Evolutionary conservation across 2,888 invertebrate species (phyloP).

Genomic region (Linnaemya vulpina): DNA sequence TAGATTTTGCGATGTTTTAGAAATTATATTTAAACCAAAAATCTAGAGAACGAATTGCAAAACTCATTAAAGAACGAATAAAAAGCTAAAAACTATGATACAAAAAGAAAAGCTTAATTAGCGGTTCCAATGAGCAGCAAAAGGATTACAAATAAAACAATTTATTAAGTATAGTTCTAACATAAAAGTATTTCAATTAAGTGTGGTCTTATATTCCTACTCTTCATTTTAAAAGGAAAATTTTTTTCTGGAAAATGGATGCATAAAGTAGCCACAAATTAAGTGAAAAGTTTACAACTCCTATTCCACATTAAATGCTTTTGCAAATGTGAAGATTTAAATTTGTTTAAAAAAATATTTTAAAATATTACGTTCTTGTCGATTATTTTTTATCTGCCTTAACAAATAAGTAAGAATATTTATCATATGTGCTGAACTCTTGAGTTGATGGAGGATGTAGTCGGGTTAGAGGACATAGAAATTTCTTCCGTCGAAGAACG

Average conservation of each 20-base stretch:
- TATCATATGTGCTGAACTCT: conserved; percentile 76
- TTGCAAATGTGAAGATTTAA: conserved; percentile 32
- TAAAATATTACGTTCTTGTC: conserved; percentile 32
- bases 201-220: not conserved
- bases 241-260: not conserved
- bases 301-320: conserved; percentile 37
- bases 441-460: conserved; percentile 27
- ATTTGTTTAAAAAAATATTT: conserved; percentile 25
- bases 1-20: conserved; percentile 19
- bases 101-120: conserved; percentile 23
- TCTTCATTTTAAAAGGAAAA: not conserved
- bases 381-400: not conserved
- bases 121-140: conserved; percentile 3
- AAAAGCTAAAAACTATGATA: conserved; percentile 47
- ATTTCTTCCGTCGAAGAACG: conserved; percentile 64
- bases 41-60: conserved; percentile 37
- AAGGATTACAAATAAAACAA: conserved; percentile 14
- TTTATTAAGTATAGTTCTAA: conserved; percentile 1
- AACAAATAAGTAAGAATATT: conserved; percentile 30
- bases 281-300: conserved; percentile 63
- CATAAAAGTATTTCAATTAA: conserved; percentile 10
- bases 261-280: conserved; percentile 23
- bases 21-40: conserved; percentile 16
- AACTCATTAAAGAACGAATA: conserved; percentile 36
- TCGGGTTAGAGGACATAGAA: conserved; percentile 27